These are phyloP conservation scores for Eilema sororculum DNA, from an alignment of 2,888 invertebrate genomes.

Conservation along the genomic window DNA sequence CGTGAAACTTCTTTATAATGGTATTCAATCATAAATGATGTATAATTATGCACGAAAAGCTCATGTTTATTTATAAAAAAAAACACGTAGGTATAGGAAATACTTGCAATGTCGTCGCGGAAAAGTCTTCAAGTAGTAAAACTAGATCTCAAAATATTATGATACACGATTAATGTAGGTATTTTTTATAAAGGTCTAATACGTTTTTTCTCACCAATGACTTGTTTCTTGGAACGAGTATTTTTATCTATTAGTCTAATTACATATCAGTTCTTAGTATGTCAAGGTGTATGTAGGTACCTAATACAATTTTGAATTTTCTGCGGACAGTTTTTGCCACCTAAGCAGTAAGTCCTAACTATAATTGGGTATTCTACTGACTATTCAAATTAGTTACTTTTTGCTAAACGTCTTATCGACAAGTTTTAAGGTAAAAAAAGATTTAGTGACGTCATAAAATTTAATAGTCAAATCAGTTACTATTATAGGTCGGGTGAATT, in stretches of 20 bases:
- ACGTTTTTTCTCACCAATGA: constrained; percentile 2
- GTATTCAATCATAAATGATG: not conserved
- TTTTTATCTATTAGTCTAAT: not conserved
- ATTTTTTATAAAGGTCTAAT: not conserved
- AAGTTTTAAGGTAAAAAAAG: too few species aligned
- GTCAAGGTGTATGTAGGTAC: not conserved
- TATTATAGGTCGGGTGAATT: too few species aligned
- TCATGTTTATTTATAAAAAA: not conserved
- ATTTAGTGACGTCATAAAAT: too few species aligned
- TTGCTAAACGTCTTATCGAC: too few species aligned
- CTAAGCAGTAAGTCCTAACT: not conserved
- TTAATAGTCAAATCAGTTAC: too few species aligned
- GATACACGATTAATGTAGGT: constrained; percentile 1
- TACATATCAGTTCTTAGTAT: not conserved
- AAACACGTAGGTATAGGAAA: not conserved
- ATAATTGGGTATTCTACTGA: too few species aligned
- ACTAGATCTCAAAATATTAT: not conserved
- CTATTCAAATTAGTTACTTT: too few species aligned
- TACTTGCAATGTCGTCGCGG: not conserved
- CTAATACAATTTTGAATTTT: not conserved
- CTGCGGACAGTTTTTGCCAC: constrained; percentile 4
- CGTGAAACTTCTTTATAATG: not conserved
- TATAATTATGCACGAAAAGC: not conserved
- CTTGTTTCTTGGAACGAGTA: not conserved
- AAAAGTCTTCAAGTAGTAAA: not conserved